Evolutionary conservation across 2,888 invertebrate species (phyloP).

Genomic region (Dryococelus australis): DNA sequence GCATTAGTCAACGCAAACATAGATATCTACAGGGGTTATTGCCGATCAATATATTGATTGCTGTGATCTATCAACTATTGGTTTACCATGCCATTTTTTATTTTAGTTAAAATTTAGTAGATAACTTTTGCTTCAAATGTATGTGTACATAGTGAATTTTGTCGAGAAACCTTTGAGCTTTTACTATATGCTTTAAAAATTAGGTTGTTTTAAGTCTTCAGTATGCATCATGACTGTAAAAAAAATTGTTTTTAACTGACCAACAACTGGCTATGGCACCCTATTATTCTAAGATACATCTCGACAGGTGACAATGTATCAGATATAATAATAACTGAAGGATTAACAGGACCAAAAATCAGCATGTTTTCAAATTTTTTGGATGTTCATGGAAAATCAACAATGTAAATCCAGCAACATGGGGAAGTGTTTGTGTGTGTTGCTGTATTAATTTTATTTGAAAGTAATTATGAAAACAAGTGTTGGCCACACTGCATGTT

Average conservation of each 20-base stretch:
- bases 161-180: background rate
- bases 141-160: background rate
- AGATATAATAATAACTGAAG: no score
- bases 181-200: background rate
- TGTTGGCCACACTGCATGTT: no score
- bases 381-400: no score
- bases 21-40: background rate
- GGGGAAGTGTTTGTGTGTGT: no score
- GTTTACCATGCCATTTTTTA: constrained; percentile 4
- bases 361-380: no score
- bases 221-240: background rate
- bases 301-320: no score
- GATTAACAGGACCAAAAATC: no score
- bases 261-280: constrained; percentile 12
- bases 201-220: background rate
- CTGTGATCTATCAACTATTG: constrained; percentile 25
- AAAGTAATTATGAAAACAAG: no score
- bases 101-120: background rate
- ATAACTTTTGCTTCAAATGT: background rate
- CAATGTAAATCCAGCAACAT: no score
- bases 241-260: background rate
- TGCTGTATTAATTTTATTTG: no score
- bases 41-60: background rate
- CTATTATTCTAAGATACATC: no score
- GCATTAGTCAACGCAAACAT: background rate